These are phyloP conservation scores for Pygoscelis antarcticus DNA, from an alignment of 2,113 vertebrate genomes.

Conservation along the genomic window DNA sequence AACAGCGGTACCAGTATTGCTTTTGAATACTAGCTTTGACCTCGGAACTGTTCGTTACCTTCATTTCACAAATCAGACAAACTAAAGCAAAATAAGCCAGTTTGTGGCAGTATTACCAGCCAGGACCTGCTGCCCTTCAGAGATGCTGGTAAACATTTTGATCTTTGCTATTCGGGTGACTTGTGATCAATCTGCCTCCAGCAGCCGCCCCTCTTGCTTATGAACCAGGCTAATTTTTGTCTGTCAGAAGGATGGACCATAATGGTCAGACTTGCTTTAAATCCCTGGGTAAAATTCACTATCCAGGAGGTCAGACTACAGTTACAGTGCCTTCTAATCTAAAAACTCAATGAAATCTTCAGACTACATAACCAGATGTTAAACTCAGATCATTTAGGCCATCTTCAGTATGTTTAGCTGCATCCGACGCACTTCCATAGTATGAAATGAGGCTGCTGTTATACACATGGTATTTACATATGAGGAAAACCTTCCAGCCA, in stretches of 20 bases:
- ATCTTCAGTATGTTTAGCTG: neutral
- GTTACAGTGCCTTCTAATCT: neutral
- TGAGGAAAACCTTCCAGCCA: neutral
- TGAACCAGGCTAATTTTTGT: neutral
- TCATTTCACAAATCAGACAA: neutral
- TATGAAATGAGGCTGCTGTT: neutral
- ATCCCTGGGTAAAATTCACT: neutral
- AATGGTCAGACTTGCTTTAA: constrained; percentile 14
- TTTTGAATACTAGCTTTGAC: neutral
- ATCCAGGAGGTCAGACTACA: neutral
- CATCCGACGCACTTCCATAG: neutral
- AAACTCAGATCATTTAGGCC: neutral
- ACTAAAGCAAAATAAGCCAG: neutral
- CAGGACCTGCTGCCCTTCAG: neutral
- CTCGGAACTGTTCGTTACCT: neutral
- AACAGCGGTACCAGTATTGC: neutral
- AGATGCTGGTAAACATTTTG: neutral
- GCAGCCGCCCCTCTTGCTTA: neutral
- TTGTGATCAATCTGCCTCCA: neutral
- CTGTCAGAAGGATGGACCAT: neutral
- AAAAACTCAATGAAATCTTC: neutral
- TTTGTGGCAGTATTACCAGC: neutral
- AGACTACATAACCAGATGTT: neutral
- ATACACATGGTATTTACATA: neutral
- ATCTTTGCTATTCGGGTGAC: neutral